These are phyloP conservation scores for Nycteola revayana DNA, from an alignment of 2,888 invertebrate genomes.

Conservation along the genomic window DNA sequence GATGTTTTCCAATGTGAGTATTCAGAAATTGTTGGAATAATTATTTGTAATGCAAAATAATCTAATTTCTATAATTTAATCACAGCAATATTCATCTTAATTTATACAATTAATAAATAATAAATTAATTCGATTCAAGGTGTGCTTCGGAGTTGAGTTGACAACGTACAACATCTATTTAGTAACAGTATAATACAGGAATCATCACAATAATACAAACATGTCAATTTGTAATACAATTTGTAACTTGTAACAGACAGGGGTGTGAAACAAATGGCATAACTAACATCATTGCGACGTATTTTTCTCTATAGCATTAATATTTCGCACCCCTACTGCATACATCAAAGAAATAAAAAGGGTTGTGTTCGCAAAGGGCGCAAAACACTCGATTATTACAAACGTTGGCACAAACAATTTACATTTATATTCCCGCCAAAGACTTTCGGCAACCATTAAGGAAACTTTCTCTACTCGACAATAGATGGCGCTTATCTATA, in stretches of 20 bases:
- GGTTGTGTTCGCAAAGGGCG: constrained; percentile 72
- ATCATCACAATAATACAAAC: constrained; percentile 56
- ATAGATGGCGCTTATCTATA: constrained; percentile 73
- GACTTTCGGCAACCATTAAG: constrained; percentile 28
- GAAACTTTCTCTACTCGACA: constrained; percentile 59
- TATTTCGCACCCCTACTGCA: constrained; percentile 74
- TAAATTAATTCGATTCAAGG: constrained; percentile 64
- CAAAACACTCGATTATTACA: constrained; percentile 74
- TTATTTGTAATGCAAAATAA: constrained; percentile 41
- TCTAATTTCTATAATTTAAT: constrained; percentile 61
- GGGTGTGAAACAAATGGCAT: constrained; percentile 70
- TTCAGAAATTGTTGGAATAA: too few species aligned
- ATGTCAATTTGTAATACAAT: constrained; percentile 66
- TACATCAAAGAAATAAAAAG: constrained; percentile 79
- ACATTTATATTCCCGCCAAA: constrained; percentile 53
- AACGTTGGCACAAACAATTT: constrained; percentile 79
- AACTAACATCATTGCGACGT: constrained; percentile 72
- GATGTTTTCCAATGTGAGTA: constrained; percentile 2
- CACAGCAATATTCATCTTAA: constrained; percentile 63
- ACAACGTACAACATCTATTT: constrained; percentile 62
- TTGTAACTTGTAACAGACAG: constrained; percentile 46
- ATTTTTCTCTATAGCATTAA: constrained; percentile 70
- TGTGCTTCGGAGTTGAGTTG: constrained; percentile 44
- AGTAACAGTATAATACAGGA: constrained; percentile 57
- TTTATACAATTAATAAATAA: constrained; percentile 59